Evolutionary conservation across 1,140 invertebrate genomes (phyloP).

Genomic region (Lordiphosa mommai): DNA sequence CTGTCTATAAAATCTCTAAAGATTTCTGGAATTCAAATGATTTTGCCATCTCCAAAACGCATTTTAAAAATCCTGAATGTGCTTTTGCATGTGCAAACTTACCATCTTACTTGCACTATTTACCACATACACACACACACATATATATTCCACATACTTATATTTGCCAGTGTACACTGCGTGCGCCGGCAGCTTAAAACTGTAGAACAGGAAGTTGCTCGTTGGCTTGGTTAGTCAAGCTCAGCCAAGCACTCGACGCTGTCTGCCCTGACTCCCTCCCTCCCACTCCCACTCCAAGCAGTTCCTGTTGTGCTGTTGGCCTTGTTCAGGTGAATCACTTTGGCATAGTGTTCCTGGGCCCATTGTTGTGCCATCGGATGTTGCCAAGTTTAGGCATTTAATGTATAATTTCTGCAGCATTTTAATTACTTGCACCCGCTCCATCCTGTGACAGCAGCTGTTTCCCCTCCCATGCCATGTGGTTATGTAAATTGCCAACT

Average conservation of each 20-base stretch:
- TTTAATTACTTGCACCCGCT: constrained; percentile 50
- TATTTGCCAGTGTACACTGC: constrained; percentile 22
- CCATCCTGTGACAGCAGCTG: not conserved
- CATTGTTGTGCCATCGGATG: constrained; percentile 73
- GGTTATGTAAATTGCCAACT: constrained; percentile 55
- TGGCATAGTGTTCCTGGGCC: constrained; percentile 57
- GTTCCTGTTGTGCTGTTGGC: constrained; percentile 25
- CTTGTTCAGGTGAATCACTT: constrained; percentile 55
- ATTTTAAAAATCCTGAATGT: not conserved
- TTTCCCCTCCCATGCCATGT: constrained; percentile 25
- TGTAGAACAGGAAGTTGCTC: constrained; percentile 72
- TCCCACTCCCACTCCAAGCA: not conserved
- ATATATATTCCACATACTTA: constrained; percentile 20
- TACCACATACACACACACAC: constrained; percentile 22
- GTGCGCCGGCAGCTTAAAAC: constrained; percentile 56
- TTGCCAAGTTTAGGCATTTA: constrained; percentile 67
- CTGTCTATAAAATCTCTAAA: too few relatives aligned
- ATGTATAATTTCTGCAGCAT: constrained; percentile 73
- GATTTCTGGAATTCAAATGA: not conserved
- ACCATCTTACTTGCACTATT: constrained; percentile 32
- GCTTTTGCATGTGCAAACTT: not conserved
- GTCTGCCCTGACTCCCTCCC: constrained; percentile 18
- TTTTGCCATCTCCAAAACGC: not conserved
- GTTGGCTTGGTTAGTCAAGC: constrained; percentile 75
- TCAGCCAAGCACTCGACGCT: constrained; percentile 41